phyloP scores from a whole-genome alignment of 2,888 invertebrate genomes.

The Brenthis hecate region DNA sequence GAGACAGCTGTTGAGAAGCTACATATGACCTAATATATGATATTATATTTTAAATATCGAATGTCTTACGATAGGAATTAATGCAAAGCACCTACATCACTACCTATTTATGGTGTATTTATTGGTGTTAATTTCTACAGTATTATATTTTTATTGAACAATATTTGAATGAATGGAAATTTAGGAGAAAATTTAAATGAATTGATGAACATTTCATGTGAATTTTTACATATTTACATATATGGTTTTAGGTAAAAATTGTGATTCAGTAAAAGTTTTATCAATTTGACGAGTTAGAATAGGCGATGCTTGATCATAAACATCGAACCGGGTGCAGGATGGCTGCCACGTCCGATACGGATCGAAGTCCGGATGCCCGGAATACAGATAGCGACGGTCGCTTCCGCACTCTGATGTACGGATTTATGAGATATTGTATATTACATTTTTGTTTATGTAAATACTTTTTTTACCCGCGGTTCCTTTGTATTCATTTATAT shows the following conservation, averaged over 20 bases:
- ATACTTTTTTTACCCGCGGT: too few species aligned
- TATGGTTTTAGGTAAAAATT: not conserved
- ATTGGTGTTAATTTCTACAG: too few species aligned
- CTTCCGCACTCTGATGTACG: constrained; percentile 29
- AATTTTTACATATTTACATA: not conserved
- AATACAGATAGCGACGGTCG: constrained; percentile 33
- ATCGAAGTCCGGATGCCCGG: constrained; percentile 36
- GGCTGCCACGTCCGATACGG: constrained; percentile 22
- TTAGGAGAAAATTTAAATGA: too few species aligned
- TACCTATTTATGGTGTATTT: too few species aligned
- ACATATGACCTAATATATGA: constrained; percentile 2
- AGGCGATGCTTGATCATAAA: not conserved
- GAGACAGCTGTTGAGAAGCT: not conserved
- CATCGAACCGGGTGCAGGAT: constrained; percentile 20
- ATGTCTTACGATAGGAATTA: too few species aligned
- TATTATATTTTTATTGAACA: too few species aligned
- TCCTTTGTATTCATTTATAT: too few species aligned
- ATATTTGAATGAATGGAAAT: too few species aligned
- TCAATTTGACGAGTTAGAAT: not conserved
- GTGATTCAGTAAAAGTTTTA: not conserved
- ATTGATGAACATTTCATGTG: too few species aligned
- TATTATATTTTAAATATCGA: not conserved
- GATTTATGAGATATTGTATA: constrained; percentile 26
- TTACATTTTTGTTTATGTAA: not conserved
- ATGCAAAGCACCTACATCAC: too few species aligned